Conservation (phyloP, 1,140 invertebrate genomes). For the Bilobella aurantiaca region DNA sequence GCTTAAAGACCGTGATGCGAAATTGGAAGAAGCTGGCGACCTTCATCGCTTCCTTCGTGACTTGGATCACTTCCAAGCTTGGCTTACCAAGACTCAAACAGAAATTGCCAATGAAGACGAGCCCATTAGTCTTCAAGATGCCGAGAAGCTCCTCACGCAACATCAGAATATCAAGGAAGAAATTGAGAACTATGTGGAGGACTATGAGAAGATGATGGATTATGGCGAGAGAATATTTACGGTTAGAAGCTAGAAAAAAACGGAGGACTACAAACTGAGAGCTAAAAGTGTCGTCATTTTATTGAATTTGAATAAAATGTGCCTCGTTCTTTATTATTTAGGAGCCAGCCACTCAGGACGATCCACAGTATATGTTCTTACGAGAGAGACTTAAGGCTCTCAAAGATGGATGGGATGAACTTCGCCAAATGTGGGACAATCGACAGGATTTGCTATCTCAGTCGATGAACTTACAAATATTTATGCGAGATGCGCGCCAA, state of each 20-base stretch:
- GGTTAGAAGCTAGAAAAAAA: conserved; percentile 43
- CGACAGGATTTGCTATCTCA: conserved; percentile 87
- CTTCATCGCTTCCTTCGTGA: conserved; percentile 95
- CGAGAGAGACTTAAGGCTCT: conserved; percentile 90
- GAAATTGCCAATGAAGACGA: conserved; percentile 97
- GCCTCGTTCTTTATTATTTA: conserved; percentile 37
- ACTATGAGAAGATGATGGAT: conserved; percentile 98
- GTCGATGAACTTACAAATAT: conserved; percentile 86
- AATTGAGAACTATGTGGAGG: conserved; percentile 96
- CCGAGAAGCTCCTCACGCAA: conserved; percentile 88
- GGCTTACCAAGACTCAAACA: conserved; percentile 95
- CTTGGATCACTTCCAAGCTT: conserved; percentile 98
- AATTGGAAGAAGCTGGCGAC: conserved; percentile 96
- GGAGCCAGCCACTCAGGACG: conserved; percentile 69
- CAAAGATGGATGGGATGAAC: conserved; percentile 96
- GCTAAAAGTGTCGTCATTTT: not conserved
- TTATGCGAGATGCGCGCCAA: conserved; percentile 92
- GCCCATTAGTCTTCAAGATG: conserved; percentile 88
- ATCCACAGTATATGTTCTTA: conserved; percentile 99
- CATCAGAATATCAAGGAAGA: conserved; percentile 97
- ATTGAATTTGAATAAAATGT: not conserved
- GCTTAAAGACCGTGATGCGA: conserved; percentile 92
- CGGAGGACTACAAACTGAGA: not conserved
- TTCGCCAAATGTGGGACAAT: conserved; percentile 99
- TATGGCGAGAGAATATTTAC: conserved; percentile 91